Base-by-base conservation (phyloP, 2,888 invertebrate species). In the Mythimna vitellina region DNA sequence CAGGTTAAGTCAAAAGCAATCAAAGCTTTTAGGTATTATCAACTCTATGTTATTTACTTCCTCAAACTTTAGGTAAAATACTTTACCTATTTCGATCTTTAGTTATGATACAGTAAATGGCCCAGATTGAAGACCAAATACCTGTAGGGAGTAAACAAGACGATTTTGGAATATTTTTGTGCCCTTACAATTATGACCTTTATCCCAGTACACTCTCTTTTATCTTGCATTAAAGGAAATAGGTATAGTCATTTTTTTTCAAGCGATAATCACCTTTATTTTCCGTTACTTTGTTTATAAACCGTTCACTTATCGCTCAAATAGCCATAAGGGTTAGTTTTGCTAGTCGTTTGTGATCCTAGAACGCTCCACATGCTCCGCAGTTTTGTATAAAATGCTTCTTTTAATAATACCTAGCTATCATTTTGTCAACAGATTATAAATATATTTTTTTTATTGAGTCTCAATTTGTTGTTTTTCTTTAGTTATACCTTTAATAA, bases 401-500 rank as follows among this genome's bases (percentile, higher is more conserved):
- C 77, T 81, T 80, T 62, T 68, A 73, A 74, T 71, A 78, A 58
- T 80, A 22, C 49, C 61, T 78, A 81, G 77, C 83, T 86, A 80
- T 86, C 87, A 87, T 89, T 87, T 89, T 86, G 88, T 84, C 83
- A 89, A 89, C 83, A 80, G 81, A 85, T 87, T 88, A 90, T 87
- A 89, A 86, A 88, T 89, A 89, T 88, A 46, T 87, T 87, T 89
- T 89, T 90, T 89, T 86, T 82, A 89, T 86, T 79, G 87, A 89
- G 88, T 89, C 86, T 87, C 89, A 80, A 38, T 70, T 62, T 73
- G 67, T 64, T 77, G 80, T 84, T 83, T 88, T 86, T n/a, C n/a
- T 51, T 51, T 3, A 3, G 20, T 49, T 17, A n/a, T 51, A n/a
- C 49, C 49, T 51, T 3, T 51, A n/a, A 5, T 1, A 29, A 29